phyloP scores from a whole-genome alignment of 1,140 invertebrate species.

The Spodoptera frugiperda region DNA sequence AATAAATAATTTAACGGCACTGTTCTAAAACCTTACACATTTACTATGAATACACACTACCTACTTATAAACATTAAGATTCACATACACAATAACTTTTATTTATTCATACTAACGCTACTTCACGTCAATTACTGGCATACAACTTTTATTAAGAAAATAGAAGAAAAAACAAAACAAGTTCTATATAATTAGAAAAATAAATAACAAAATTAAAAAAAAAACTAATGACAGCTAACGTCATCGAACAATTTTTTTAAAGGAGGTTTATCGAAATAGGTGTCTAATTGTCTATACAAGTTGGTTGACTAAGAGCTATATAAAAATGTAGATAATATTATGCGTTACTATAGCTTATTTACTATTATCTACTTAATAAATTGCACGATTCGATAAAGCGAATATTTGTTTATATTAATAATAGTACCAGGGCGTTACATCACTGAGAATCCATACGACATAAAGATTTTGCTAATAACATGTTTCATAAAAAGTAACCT shows the following conservation, averaged over 20 bases:
- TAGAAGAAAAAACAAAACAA: constrained; percentile 67
- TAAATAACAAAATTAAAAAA: constrained; percentile 82
- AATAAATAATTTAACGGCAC: constrained; percentile 85
- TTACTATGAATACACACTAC: constrained; percentile 81
- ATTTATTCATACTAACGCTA: constrained; percentile 79
- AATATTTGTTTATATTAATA: constrained; percentile 72
- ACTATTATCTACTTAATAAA: constrained; percentile 81
- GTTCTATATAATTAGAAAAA: constrained; percentile 80
- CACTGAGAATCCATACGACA: constrained; percentile 50
- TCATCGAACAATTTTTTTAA: constrained; percentile 60
- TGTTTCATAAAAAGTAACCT: neutral
- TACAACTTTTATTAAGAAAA: constrained; percentile 62
- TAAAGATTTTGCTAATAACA: constrained; percentile 49
- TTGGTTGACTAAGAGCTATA: constrained; percentile 65
- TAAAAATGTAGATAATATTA: constrained; percentile 71
- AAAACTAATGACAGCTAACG: constrained; percentile 73
- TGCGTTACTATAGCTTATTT: constrained; percentile 73
- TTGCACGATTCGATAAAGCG: constrained; percentile 85
- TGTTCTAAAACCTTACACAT: constrained; percentile 81
- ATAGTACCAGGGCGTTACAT: constrained; percentile 40
- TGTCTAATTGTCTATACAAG: constrained; percentile 72
- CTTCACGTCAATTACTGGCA: constrained; percentile 79
- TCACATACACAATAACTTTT: constrained; percentile 79
- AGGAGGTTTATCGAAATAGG: constrained; percentile 62
- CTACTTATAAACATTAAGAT: constrained; percentile 77